These are phyloP conservation scores for Pogonocichla stellata DNA, from an alignment of 2,113 vertebrate species.

Conservation along the genomic window DNA sequence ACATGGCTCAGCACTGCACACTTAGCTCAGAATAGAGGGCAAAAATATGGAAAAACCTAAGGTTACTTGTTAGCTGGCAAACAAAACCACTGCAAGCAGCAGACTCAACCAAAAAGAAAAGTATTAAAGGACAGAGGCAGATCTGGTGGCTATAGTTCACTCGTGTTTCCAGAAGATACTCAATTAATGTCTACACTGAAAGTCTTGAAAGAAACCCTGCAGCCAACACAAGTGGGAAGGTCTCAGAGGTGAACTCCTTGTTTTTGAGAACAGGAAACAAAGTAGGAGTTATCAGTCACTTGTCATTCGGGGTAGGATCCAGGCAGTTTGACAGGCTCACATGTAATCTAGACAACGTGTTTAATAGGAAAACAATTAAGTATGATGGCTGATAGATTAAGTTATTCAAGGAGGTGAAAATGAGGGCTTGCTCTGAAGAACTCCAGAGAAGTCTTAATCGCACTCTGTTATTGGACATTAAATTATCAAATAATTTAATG, in stretches of 20 bases:
- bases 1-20: background rate
- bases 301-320: background rate
- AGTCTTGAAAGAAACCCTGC: background rate
- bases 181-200: background rate
- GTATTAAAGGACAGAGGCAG: background rate
- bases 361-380: background rate
- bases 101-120: background rate
- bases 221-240: background rate
- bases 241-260: background rate
- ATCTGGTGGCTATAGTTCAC: background rate
- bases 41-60: background rate
- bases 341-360: background rate
- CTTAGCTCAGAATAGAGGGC: background rate
- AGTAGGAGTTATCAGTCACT: background rate
- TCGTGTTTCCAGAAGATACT: background rate
- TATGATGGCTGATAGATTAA: background rate
- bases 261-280: background rate
- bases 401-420: background rate
- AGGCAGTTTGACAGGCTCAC: background rate
- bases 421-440: background rate
- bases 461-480: background rate
- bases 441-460: background rate
- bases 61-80: background rate
- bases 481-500: background rate
- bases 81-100: background rate